A percentile compares a stretch with the other conserved stretches of the same genome.
Conservation (phyloP, 1,140 invertebrate species). For the Cepaea nemoralis region DNA sequence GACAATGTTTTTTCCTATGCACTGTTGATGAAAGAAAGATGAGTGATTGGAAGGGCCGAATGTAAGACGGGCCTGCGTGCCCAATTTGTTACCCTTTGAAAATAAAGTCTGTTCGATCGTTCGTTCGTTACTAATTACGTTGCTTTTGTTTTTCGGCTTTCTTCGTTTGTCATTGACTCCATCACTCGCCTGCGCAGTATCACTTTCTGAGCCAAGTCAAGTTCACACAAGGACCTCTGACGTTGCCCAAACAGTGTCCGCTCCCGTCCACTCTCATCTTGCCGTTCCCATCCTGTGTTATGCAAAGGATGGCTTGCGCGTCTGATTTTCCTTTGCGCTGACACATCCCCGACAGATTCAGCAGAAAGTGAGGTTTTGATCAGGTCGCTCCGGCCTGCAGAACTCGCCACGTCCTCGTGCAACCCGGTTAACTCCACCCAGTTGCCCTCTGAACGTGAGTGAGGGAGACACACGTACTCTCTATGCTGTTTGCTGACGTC, state of each 20-base stretch:
- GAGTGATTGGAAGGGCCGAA: too few species aligned
- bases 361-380: neutral
- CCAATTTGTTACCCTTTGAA: too few species aligned
- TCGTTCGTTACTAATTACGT: too few species aligned
- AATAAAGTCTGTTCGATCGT: too few species aligned
- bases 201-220: conserved; percentile 30
- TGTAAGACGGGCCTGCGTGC: too few species aligned
- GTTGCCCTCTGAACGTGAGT: conserved; percentile 24
- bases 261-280: neutral
- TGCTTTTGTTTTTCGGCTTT: too few species aligned
- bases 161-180: conserved; percentile 4
- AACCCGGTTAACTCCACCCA: neutral
- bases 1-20: too few species aligned
- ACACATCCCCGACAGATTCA: neutral
- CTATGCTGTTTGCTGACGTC: conserved; percentile 14
- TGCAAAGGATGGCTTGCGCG: conserved; percentile 16
- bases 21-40: too few species aligned
- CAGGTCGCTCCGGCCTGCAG: neutral
- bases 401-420: neutral
- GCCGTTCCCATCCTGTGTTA: conserved; percentile 27
- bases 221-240: conserved; percentile 19
- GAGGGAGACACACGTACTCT: conserved; percentile 11
- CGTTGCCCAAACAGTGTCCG: neutral
- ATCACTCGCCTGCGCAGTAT: conserved; percentile 16
- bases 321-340: neutral